These are phyloP conservation scores for Drosophila kanekoi DNA, from an alignment of 2,888 invertebrate genomes.

Conservation along the genomic window DNA sequence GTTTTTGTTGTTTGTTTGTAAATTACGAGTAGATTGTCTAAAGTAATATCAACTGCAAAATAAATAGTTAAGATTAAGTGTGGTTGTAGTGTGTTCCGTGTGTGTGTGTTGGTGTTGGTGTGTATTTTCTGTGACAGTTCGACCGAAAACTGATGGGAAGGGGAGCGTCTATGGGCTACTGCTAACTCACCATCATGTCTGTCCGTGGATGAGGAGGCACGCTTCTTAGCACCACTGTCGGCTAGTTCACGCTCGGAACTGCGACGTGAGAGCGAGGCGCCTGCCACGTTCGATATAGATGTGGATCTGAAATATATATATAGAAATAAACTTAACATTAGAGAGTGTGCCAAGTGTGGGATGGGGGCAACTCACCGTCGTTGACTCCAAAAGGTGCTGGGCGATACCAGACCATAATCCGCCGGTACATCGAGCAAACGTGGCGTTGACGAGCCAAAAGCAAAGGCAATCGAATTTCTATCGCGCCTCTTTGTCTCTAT, in stretches of 20 bases:
- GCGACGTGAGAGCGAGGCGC: constrained; percentile 92
- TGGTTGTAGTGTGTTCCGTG: constrained; percentile 28
- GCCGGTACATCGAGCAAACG: constrained; percentile 92
- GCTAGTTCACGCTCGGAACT: constrained; percentile 93
- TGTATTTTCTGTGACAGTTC: constrained; percentile 40
- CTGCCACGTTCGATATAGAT: constrained; percentile 95
- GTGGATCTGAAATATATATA: constrained; percentile 88
- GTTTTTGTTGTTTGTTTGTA: constrained; percentile 17
- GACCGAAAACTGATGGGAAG: constrained; percentile 9
- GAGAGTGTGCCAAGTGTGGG: neutral
- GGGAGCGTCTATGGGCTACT: neutral
- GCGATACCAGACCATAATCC: constrained; percentile 88
- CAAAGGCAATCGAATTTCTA: constrained; percentile 91
- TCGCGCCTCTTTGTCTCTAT: constrained; percentile 93
- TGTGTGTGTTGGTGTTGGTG: constrained; percentile 32
- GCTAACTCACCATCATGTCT: constrained; percentile 88
- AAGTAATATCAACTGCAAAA: constrained; percentile 70
- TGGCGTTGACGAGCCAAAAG: constrained; percentile 96
- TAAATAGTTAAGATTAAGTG: constrained; percentile 68
- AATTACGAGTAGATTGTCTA: constrained; percentile 47
- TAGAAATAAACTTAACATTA: neutral
- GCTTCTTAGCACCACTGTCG: constrained; percentile 89
- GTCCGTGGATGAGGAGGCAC: constrained; percentile 90
- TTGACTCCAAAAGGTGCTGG: constrained; percentile 91
- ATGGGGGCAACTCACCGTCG: constrained; percentile 86